Base-by-base conservation (phyloP, 1,140 invertebrate species). In the Ceratina australensis region DNA sequence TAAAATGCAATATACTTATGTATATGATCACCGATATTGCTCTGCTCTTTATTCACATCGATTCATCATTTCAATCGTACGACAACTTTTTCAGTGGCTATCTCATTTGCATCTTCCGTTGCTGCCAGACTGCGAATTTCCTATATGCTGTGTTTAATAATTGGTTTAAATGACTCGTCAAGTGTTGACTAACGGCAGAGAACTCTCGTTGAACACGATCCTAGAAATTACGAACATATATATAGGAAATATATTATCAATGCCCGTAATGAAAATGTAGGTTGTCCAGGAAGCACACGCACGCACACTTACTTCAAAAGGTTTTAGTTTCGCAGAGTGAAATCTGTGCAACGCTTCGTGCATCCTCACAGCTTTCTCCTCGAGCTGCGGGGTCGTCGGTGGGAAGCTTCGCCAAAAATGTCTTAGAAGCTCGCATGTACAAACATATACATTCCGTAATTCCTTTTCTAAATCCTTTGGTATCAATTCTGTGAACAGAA, bases 391-490 rank as follows among this genome's bases (percentile, higher is more conserved):
- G 10, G 95, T 96, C 0, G 96, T 97, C 15, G 96, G 95, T 63
- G 98, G 98, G 93, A 99, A 98, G 90, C 97, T 97, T 33, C 95
- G 94, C 98, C 98, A 99, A 92, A 99, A 98, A 92, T 99, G 97
- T 73, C 96, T 94, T 10, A 99, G 91, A 59, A 99, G 92, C 93
- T 99, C 98, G 80, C 96, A 95, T 2, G 96, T 93, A 18, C 97
- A 97, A 16, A 96, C 93, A 92, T 99, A 99, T 47, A 98, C 92
- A 76, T 95, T 94, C 59, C 95, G 93, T 15, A 99, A 92, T 88
- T 99, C 98, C 54, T 94, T 94, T 89, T 97, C 96, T 72, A 98
- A 93, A 87, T 98, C 96, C 50, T 93, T 89, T 47, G 97, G 96
- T 81, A 98, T 95, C 82, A 96, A 91, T 93, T 97, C 96, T 96